Conservation (phyloP, 2,888 invertebrate genomes). For the Empis stercorea region DNA sequence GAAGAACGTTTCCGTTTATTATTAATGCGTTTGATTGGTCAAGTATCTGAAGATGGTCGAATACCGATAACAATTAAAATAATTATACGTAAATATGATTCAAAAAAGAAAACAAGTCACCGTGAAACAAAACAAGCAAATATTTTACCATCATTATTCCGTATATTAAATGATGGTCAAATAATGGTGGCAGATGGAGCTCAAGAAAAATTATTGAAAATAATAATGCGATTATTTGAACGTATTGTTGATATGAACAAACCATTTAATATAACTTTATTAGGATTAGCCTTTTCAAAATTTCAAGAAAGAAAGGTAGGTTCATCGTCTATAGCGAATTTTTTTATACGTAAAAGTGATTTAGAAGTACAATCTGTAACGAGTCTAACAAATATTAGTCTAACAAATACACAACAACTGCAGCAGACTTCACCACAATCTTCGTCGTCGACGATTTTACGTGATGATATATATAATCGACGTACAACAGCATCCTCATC, state of each 20-base stretch:
- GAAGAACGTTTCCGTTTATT: slow-evolving; percentile 57
- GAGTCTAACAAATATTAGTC: slow-evolving; percentile 37
- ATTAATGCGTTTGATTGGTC: slow-evolving; percentile 52
- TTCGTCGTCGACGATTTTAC: slow-evolving; percentile 30
- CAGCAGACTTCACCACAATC: slow-evolving; percentile 12
- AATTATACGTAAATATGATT: slow-evolving; percentile 59
- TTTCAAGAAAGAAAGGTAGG: slow-evolving; percentile 59
- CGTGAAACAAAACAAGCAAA: slow-evolving; percentile 65
- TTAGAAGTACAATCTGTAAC: slow-evolving; percentile 66
- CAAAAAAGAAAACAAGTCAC: slow-evolving; percentile 51
- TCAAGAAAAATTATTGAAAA: slow-evolving; percentile 51
- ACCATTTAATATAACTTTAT: slow-evolving; percentile 65
- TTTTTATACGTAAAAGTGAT: slow-evolving; percentile 52
- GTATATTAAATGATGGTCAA: slow-evolving; percentile 32
- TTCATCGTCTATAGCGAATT: slow-evolving; percentile 59
- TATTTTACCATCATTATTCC: slow-evolving; percentile 52
- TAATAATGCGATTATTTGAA: slow-evolving; percentile 62
- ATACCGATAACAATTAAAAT: slow-evolving; percentile 63
- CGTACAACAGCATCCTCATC: slow-evolving; percentile 27
- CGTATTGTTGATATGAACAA: slow-evolving; percentile 57
- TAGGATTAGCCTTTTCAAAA: slow-evolving; percentile 72
- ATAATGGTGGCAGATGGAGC: slow-evolving; percentile 39
- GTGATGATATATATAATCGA: slow-evolving; percentile 31
- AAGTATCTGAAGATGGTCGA: slow-evolving; percentile 65
- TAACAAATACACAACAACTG: not conserved